Base-by-base conservation (phyloP, 2,113 vertebrate species). In the Bostrychus sinensis region DNA sequence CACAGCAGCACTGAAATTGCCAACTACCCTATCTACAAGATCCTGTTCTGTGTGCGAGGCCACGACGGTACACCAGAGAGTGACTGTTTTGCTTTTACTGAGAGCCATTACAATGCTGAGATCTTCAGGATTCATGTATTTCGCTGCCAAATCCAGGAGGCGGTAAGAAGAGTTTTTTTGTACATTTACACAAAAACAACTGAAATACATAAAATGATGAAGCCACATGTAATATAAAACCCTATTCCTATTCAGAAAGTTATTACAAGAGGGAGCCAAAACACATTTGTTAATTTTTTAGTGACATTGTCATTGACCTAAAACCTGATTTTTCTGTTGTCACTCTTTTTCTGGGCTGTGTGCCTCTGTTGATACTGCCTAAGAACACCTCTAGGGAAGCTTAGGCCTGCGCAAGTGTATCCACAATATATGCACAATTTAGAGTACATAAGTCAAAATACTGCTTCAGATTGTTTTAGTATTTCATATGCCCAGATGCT, bases 101-200 rank as follows among this genome's bases (percentile, higher is more conserved):
- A 99, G 89, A 99, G 96, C 92, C 97, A 99, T 91, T 95, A 95
- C 91, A 98, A 98, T 32, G 91, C 97, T 0, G 97, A 98, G 81
- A 96, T 99, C 91, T 99, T 99, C 93, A 94, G 97, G 82, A 99
- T 99, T 89, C 97, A 99, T 0, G 97, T 98, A 89, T 99, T 98
- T 86, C 95, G 96, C 65, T 99, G 97, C 84, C 95, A 98, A 90
- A 98, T 98, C 89, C 96, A 95, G 88, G 96, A 99, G 88, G 97
- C 96, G 88, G 97, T 99, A 89, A 96, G 96, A 84, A 4, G 13
- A 20, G 20, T 4, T 3, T 43, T 16, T 41, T 37, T 37, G 12
- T 8, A 37, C 13, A 13, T 38, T 38, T 38, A 2, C n/a, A n/a
- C n/a, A n/a, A n/a, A 13, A 38, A 38, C 2, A 41, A 41, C 7